These are phyloP conservation scores for Meliscaeva auricollis DNA, from an alignment of 2,888 invertebrate genomes.

Conservation along the genomic window DNA sequence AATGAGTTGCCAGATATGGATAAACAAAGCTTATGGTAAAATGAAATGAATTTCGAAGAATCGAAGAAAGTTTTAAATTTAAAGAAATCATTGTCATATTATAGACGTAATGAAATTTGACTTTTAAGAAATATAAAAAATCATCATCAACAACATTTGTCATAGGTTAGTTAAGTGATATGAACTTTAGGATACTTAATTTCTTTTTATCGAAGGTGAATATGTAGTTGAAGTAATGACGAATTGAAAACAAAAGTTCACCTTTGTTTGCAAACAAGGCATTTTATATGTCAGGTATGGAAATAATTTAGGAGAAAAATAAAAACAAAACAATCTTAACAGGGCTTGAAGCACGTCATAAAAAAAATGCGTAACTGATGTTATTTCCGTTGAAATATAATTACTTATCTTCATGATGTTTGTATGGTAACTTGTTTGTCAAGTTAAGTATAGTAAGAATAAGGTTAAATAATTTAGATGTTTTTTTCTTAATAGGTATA, in stretches of 20 bases:
- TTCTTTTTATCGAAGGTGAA: not conserved
- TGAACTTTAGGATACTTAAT: not conserved
- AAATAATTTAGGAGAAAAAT: not conserved
- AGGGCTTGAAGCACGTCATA: conserved; percentile 18
- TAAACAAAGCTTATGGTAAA: conserved; percentile 27
- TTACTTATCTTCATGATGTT: not conserved
- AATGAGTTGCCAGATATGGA: conserved; percentile 60
- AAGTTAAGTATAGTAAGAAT: not conserved
- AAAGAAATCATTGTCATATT: conserved; percentile 15
- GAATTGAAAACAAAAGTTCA: conserved; percentile 8
- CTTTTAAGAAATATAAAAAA: conserved; percentile 22
- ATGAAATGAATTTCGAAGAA: conserved; percentile 50
- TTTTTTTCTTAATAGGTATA: too few relatives aligned
- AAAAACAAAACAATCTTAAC: conserved; percentile 1
- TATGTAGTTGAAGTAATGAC: conserved; percentile 4
- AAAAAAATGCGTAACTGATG: conserved; percentile 3
- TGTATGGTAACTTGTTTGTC: not conserved
- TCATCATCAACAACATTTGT: conserved; percentile 13
- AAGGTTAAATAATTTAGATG: too few relatives aligned
- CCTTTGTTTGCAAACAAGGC: conserved; percentile 29
- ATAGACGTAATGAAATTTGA: not conserved
- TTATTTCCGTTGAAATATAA: conserved; percentile 28
- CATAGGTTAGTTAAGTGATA: conserved; percentile 26
- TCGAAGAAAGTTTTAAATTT: conserved; percentile 55
- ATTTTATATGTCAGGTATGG: conserved; percentile 1